phyloP scores from a whole-genome alignment of 2,888 invertebrate species.

The Melanostoma scalare region DNA sequence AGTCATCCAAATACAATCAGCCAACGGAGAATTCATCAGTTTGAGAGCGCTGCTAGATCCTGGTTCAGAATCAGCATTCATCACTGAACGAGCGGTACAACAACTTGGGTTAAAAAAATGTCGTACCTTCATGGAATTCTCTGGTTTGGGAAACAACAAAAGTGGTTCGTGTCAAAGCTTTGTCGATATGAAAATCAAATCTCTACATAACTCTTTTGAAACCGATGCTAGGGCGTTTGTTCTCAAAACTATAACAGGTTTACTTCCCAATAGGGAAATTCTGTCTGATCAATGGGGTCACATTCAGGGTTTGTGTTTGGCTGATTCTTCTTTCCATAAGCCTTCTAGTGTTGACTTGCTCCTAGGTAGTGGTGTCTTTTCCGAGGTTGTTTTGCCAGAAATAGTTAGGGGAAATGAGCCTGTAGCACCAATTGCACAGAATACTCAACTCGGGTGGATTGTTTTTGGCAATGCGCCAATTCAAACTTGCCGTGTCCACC shows the following conservation, averaged over 20 bases:
- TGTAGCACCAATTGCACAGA: slow-evolving; percentile 32
- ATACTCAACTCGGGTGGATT: slow-evolving; percentile 29
- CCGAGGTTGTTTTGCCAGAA: slow-evolving; percentile 13
- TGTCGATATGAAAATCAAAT: background rate
- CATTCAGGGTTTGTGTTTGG: slow-evolving; percentile 17
- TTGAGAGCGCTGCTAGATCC: no score
- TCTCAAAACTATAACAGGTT: background rate
- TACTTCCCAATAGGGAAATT: slow-evolving; percentile 5
- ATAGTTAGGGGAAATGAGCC: slow-evolving; percentile 10
- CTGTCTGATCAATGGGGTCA: slow-evolving; percentile 9
- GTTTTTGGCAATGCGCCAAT: slow-evolving; percentile 12
- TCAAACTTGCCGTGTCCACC: slow-evolving; percentile 3
- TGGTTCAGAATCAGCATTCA: no score
- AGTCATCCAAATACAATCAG: no score
- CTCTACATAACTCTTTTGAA: slow-evolving; percentile 1
- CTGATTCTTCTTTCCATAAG: slow-evolving; percentile 18
- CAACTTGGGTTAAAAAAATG: no score
- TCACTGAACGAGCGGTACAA: no score
- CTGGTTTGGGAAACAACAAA: no score
- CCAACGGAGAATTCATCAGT: no score
- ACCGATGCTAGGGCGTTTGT: background rate
- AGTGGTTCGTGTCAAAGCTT: no score
- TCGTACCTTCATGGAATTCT: no score
- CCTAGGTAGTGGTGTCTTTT: slow-evolving; percentile 18
- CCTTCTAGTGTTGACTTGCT: slow-evolving; percentile 20